Conservation (phyloP, 2,888 invertebrate species). For the Troides oblongomaculatus region DNA sequence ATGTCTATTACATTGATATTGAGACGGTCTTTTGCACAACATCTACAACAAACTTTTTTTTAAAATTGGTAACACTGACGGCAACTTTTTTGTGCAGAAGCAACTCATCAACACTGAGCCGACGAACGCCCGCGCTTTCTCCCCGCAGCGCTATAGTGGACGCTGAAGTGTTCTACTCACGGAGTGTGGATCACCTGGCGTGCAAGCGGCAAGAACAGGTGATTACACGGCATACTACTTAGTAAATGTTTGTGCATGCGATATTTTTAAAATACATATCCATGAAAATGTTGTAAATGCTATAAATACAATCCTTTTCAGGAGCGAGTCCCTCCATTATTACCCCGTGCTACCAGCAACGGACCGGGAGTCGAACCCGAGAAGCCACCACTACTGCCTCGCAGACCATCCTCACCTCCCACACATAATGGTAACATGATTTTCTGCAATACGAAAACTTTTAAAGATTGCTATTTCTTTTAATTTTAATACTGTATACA, state of each 20-base stretch:
- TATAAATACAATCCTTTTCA: slow-evolving; percentile 28
- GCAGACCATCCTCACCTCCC: slow-evolving; percentile 33
- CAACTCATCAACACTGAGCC: slow-evolving; percentile 36
- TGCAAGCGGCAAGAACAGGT: slow-evolving; percentile 41
- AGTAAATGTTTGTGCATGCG: not conserved
- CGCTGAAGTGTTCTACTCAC: slow-evolving; percentile 62
- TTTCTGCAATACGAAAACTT: no score
- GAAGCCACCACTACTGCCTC: slow-evolving; percentile 25
- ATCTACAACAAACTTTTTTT: not conserved
- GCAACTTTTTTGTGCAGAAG: slow-evolving; percentile 12
- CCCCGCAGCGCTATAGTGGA: slow-evolving; percentile 69
- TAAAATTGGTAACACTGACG: not conserved
- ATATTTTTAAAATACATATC: not conserved
- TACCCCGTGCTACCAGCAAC: slow-evolving; percentile 48
- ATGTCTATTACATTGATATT: no score
- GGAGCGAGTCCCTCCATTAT: slow-evolving; percentile 61
- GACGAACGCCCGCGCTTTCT: slow-evolving; percentile 57
- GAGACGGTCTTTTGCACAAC: no score
- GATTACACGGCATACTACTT: not conserved
- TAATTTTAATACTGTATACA: no score
- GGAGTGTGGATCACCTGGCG: slow-evolving; percentile 44
- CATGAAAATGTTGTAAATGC: not conserved
- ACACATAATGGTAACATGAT: slow-evolving; percentile 28
- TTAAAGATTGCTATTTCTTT: no score
- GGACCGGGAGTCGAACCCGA: slow-evolving; percentile 26